Percentiles rank a stretch among this genome's conserved stretches.
phyloP scores from a whole-genome alignment of 2,888 invertebrate species.

The Prosapia bicincta region DNA sequence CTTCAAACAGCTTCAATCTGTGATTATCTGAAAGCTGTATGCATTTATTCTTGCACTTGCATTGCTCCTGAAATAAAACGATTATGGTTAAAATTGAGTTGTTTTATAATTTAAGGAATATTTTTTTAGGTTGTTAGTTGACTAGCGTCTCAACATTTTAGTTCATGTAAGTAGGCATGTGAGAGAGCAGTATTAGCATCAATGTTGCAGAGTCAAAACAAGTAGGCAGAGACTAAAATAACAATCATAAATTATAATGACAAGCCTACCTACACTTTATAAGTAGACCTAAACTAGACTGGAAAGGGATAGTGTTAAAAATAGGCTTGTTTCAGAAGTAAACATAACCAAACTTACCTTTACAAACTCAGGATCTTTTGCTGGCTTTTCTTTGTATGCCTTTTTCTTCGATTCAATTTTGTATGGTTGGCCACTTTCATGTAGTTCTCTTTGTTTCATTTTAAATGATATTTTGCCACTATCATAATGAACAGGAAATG shows the following conservation, averaged over 20 bases:
- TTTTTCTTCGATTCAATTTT: not conserved
- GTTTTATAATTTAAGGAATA: not conserved
- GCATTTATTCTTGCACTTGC: too few species aligned
- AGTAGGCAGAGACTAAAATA: too few species aligned
- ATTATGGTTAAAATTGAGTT: not conserved
- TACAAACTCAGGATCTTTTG: not conserved
- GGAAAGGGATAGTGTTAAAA: not conserved
- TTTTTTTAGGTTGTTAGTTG: not conserved
- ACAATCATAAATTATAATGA: too few species aligned
- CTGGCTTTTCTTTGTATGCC: not conserved
- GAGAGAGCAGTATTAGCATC: too few species aligned
- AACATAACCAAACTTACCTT: not conserved
- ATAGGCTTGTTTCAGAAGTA: not conserved
- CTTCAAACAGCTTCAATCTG: not conserved
- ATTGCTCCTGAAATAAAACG: not conserved
- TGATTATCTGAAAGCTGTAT: not conserved
- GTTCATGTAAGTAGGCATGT: too few species aligned
- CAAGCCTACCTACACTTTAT: not conserved
- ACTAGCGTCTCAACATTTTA: too few species aligned
- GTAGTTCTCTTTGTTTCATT: not conserved
- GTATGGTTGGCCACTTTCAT: not conserved
- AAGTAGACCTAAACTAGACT: not conserved
- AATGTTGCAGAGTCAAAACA: too few species aligned
- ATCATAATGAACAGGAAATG: too few species aligned
- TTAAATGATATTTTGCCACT: not conserved